Evolutionary conservation across 2,888 invertebrate genomes (phyloP), one percentile per base, ranked within the genome.

Genomic region (Brachynemurus nebulosus): DNA sequence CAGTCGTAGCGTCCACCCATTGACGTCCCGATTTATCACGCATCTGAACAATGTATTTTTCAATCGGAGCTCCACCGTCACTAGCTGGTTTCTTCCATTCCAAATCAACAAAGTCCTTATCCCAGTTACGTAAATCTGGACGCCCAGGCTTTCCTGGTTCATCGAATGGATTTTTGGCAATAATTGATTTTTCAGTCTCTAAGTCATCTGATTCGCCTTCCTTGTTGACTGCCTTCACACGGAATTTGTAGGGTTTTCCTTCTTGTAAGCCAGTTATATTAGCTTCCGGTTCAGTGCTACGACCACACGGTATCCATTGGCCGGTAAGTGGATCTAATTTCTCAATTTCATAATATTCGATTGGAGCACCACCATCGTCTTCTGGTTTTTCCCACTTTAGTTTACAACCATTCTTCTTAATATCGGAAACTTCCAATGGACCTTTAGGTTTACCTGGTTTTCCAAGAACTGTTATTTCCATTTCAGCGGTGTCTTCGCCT

Each of bases 81-180:
- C 71, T 75, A 54, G 78, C 78, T 20, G 97, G 97, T 48, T 89
- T 76, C 34, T 82, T 73, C 98, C 98, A 98, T 54, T 84, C 82
- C 48, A 98, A 71, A 57, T 95, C 90, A 38, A 95, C 92, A 55
- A 93, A 93, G 68, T 93, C 92, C 55, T 88, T 89, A 66, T 97
- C 96, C 91, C 90, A 96, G 64, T 95, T 88, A 41, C 79, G 82
- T 11, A 85, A 78, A 54, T 89, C 86, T 0, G 92, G 92, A 42
- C 86, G 76, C 2, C 91, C 90, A 2, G 93, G 93, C 60, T 90
- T 90, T 52, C 85, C 84, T 43, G 95, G 92, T 61, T 90, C 90
- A 63, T 93, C 95, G 66, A 88, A 98, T 50, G 97, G 97, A 86
- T 98, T 98, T 68, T 97, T 98, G 45, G 98, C 97, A 55, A 95